phyloP scores from a whole-genome alignment of 2,888 invertebrate species.

The Brachyopa scutellaris region DNA sequence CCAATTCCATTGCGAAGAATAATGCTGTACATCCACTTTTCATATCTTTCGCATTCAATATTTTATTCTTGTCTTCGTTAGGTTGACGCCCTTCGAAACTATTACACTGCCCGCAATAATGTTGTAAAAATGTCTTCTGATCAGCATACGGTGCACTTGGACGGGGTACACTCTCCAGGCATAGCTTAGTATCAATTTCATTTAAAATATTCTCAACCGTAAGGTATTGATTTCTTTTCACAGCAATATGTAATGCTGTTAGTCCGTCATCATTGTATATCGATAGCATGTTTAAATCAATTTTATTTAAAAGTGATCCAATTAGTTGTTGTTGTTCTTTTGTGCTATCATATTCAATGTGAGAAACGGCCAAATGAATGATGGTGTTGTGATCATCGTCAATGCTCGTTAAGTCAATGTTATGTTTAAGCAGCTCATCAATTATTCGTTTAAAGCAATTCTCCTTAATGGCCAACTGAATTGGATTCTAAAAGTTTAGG shows the following conservation, averaged over 20 bases:
- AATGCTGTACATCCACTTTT: slow-evolving; percentile 77
- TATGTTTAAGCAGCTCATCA: slow-evolving; percentile 74
- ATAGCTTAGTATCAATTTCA: slow-evolving; percentile 75
- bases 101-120: slow-evolving; percentile 38
- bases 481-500: slow-evolving; percentile 36
- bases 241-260: slow-evolving; percentile 78
- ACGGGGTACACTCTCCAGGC: slow-evolving; percentile 19
- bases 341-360: slow-evolving; percentile 71
- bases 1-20: slow-evolving; percentile 78
- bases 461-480: slow-evolving; percentile 75
- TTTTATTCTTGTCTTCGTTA: slow-evolving; percentile 72
- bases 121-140: not conserved
- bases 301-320: slow-evolving; percentile 74
- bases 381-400: slow-evolving; percentile 78
- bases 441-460: slow-evolving; percentile 75
- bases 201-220: slow-evolving; percentile 77
- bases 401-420: slow-evolving; percentile 74
- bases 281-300: slow-evolving; percentile 76
- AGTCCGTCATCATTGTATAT: slow-evolving; percentile 78
- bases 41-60: slow-evolving; percentile 77
- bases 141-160: slow-evolving; percentile 37
- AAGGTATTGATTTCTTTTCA: slow-evolving; percentile 76
- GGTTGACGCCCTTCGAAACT: slow-evolving; percentile 31
- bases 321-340: slow-evolving; percentile 20
- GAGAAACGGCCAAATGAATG: slow-evolving; percentile 78